Conservation (phyloP, 2,797 vertebrate species). For the Lepidocolaptes lacrymiger region DNA sequence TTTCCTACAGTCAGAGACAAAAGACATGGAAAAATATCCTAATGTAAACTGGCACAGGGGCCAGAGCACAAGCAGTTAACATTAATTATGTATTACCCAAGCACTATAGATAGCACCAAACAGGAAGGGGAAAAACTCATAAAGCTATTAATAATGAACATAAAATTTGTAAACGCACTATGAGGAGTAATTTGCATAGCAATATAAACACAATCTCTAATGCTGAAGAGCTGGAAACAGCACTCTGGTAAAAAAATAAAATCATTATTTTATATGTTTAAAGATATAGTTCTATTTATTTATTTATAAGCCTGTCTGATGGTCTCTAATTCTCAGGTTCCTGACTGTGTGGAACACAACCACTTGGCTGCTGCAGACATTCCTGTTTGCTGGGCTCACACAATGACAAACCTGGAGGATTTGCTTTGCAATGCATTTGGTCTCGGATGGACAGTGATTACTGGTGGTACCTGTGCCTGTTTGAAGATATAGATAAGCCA, state of each 20-base stretch:
- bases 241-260: slow-evolving; percentile 63
- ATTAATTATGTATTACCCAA: slow-evolving; percentile 80
- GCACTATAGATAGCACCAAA: slow-evolving; percentile 77
- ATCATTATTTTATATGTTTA: slow-evolving; percentile 61
- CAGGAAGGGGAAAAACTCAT: slow-evolving; percentile 70
- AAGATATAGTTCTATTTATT: slow-evolving; percentile 69
- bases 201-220: slow-evolving; percentile 75
- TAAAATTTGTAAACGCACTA: slow-evolving; percentile 80
- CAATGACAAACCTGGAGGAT: neutral
- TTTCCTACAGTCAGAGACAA: slow-evolving; percentile 61
- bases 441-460: neutral
- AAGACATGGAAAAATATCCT: slow-evolving; percentile 52
- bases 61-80: slow-evolving; percentile 72
- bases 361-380: neutral
- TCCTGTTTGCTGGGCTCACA: neutral
- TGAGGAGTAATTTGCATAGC: slow-evolving; percentile 81
- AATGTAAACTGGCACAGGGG: slow-evolving; percentile 60
- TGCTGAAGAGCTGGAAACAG: slow-evolving; percentile 61
- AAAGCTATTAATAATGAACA: slow-evolving; percentile 81
- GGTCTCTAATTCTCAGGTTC: slow-evolving; percentile 42
- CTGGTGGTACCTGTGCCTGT: neutral
- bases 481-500: neutral
- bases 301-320: slow-evolving; percentile 75
- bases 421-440: neutral
- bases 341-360: neutral